These are phyloP conservation scores for Otolemur garnettii DNA, from an alignment of 2,113 vertebrate genomes.

Conservation along the genomic window DNA sequence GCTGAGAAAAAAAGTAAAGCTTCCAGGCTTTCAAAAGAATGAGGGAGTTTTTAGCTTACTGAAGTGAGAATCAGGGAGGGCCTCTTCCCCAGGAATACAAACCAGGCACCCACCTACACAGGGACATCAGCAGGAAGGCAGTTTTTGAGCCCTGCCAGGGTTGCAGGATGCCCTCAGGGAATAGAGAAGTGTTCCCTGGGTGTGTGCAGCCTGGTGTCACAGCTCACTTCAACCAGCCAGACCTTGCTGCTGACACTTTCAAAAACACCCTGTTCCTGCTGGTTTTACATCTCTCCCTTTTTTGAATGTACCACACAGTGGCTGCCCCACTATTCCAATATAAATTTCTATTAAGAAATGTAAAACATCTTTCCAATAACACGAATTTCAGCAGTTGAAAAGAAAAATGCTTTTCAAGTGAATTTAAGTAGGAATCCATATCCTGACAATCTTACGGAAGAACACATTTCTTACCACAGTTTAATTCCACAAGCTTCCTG, in stretches of 20 bases:
- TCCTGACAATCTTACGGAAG: neutral
- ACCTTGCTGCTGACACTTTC: conserved; percentile 1
- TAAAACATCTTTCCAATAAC: conserved; percentile 22
- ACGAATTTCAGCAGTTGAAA: neutral
- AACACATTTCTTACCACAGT: neutral
- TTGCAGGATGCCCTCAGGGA: neutral
- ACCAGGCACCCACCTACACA: neutral
- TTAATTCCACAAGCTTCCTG: neutral
- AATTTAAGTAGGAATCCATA: neutral
- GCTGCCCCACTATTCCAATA: conserved; percentile 1
- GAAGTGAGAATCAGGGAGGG: neutral
- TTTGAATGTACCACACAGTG: conserved; percentile 17
- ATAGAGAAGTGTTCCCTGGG: neutral
- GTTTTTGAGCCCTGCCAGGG: neutral
- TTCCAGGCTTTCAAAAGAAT: conserved; percentile 37
- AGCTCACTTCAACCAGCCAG: neutral
- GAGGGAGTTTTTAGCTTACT: neutral
- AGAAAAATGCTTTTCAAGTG: conserved; percentile 15
- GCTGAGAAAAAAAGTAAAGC: conserved; percentile 16
- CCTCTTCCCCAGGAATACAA: neutral
- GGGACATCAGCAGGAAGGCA: neutral
- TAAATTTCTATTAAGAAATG: neutral
- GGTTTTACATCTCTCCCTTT: neutral
- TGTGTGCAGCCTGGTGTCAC: neutral
- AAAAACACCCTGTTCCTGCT: conserved; percentile 29